phyloP scores from a whole-genome alignment of 2,888 invertebrate genomes.

The Dolichopus griseipennis region DNA sequence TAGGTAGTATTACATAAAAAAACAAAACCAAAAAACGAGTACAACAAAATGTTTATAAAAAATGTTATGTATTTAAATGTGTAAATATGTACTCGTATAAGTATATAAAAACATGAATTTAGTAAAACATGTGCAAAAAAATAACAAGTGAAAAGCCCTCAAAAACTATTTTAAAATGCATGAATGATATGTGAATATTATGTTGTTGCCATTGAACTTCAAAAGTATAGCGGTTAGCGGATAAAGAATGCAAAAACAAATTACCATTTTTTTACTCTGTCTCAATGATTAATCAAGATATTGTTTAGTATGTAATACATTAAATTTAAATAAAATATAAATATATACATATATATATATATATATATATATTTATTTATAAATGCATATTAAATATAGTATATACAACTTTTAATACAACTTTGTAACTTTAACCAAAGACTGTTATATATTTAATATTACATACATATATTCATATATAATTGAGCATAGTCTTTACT shows the following conservation, averaged over 20 bases:
- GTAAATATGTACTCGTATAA: not conserved
- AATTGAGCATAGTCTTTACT: too few relatives aligned
- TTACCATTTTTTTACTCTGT: not conserved
- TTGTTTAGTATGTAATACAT: not conserved
- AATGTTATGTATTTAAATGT: not conserved
- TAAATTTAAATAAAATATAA: too few relatives aligned
- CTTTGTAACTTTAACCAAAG: too few relatives aligned
- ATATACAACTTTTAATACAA: too few relatives aligned
- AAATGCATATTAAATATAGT: too few relatives aligned
- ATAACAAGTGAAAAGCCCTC: not conserved
- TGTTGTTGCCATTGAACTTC: not conserved
- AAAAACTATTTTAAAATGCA: not conserved
- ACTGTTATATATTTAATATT: too few relatives aligned
- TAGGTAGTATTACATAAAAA: not conserved
- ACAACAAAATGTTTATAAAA: not conserved
- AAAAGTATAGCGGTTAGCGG: conserved; percentile 1
- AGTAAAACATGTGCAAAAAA: not conserved
- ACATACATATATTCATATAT: too few relatives aligned
- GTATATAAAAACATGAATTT: not conserved
- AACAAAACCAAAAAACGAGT: too few relatives aligned
- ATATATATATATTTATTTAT: too few relatives aligned
- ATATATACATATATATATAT: too few relatives aligned
- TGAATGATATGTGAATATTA: not conserved
- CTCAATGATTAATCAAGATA: conserved; percentile 6
- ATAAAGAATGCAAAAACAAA: conserved; percentile 2